Evolutionary conservation across 2,888 invertebrate genomes (phyloP).

Genomic region (Pterostichus niger): DNA sequence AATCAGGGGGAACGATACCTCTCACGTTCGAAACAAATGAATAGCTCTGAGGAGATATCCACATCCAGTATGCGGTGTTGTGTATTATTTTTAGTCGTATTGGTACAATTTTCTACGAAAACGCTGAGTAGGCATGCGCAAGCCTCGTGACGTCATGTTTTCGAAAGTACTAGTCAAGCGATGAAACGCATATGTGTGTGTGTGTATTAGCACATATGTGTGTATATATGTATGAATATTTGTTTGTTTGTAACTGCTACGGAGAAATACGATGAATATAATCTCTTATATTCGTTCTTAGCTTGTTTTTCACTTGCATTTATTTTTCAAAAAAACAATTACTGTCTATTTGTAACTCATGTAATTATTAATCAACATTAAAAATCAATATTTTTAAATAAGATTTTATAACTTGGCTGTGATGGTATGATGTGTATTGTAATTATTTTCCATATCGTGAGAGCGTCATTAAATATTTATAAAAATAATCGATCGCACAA

Average conservation of each 20-base stretch:
- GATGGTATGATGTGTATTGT: not conserved
- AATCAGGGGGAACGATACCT: slow-evolving; percentile 33
- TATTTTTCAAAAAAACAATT: slow-evolving; percentile 17
- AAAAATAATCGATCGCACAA: slow-evolving; percentile 32
- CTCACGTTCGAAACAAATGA: slow-evolving; percentile 50
- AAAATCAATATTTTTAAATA: slow-evolving; percentile 28
- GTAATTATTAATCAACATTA: slow-evolving; percentile 20
- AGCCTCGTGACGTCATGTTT: slow-evolving; percentile 69
- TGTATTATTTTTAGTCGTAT: slow-evolving; percentile 64
- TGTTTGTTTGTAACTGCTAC: slow-evolving; percentile 47
- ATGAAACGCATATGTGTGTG: slow-evolving; percentile 52
- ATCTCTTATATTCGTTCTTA: slow-evolving; percentile 46
- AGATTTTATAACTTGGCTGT: slow-evolving; percentile 11
- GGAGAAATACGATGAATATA: slow-evolving; percentile 55
- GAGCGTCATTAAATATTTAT: slow-evolving; percentile 36
- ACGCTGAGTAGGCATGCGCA: slow-evolving; percentile 67
- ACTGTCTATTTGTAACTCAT: not conserved
- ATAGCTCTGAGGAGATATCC: slow-evolving; percentile 44
- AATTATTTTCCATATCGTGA: slow-evolving; percentile 22
- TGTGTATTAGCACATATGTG: slow-evolving; percentile 40
- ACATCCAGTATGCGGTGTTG: slow-evolving; percentile 50
- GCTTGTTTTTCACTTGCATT: slow-evolving; percentile 16
- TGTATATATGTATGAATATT: slow-evolving; percentile 26
- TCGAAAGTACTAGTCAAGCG: slow-evolving; percentile 68
- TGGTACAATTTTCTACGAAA: slow-evolving; percentile 68